Base-by-base conservation (phyloP, 30 jellyfish, hydroid and myxozoan species). In the Aurelia aurita region DNA sequence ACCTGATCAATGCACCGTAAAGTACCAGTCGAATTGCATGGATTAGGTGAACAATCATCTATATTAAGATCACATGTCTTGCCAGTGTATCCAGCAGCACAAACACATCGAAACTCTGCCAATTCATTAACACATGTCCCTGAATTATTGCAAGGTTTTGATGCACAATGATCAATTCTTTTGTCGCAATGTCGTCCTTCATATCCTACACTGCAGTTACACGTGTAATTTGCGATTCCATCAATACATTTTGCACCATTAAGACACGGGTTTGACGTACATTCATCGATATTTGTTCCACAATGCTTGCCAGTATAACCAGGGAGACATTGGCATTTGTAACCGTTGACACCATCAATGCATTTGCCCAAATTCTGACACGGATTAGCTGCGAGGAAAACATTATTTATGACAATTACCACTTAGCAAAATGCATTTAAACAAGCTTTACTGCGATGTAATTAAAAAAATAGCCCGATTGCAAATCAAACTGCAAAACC, bases 181-280 rank as follows among this genome's bases (percentile, higher is more conserved):
- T 49, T 55, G 5, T 90, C 79, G 89, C 97, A 90, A 63, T 51
- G 58, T 28, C 91, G 44, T 13, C 97, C 97, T 25, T 63, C 74
- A 80, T 82, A 90, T n/a, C 97, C 97, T 46, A 28, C 58, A 46
- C 89, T 82, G 72, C 97, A 90, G 53, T 83, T 83, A 75, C 97
- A 90, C 9, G 95, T 75, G 85, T 74, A 90, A 64, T 90, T 83
- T 19, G 83, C 89, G 28, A 90, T 76, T 27, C 89, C 90, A 63
- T 90, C 97, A 6, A 67, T 82, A 72, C 97, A 90, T 18, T 2
- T 66, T 2, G 83, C 97, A 2, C 86, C 89, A 67, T 90, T 90
- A 15, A 82, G 76, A 84, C 97, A 90, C 0, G 97, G 97, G 15
- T 18, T 58, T 28, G 97, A 90, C 25, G 16, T 46, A 69, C 97